These are phyloP conservation scores for Heliothis subflexa DNA, from an alignment of 1,140 invertebrate species.

Conservation along the genomic window DNA sequence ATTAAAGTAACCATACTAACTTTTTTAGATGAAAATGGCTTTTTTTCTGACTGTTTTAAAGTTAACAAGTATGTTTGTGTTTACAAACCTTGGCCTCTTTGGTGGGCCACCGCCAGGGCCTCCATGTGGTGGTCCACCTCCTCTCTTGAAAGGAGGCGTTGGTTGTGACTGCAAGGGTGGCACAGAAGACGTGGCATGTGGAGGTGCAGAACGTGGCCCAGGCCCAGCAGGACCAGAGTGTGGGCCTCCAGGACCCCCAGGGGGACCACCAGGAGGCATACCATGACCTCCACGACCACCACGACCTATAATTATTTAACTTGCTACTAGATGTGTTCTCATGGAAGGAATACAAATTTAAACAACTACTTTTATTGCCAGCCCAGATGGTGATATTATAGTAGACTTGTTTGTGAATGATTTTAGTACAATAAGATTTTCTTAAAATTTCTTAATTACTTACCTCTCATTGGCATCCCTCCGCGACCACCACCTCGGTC, in stretches of 20 bases:
- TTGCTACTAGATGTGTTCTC: not conserved
- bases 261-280: slow-evolving; percentile 47
- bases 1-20: too few relatives aligned
- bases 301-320: slow-evolving; percentile 55
- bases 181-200: slow-evolving; percentile 50
- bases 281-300: slow-evolving; percentile 71
- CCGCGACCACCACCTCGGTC: slow-evolving; percentile 73
- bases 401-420: not conserved
- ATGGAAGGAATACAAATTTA: too few relatives aligned
- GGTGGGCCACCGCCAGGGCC: slow-evolving; percentile 73
- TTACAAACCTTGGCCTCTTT: slow-evolving; percentile 62
- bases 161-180: slow-evolving; percentile 53
- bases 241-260: slow-evolving; percentile 49
- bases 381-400: not conserved
- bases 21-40: too few relatives aligned
- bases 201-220: slow-evolving; percentile 32
- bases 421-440: not conserved
- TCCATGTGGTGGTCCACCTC: slow-evolving; percentile 72
- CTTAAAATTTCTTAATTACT: not conserved
- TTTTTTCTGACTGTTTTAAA: too few relatives aligned
- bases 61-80: not conserved
- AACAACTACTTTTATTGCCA: too few relatives aligned
- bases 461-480: slow-evolving; percentile 81
- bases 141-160: slow-evolving; percentile 68
- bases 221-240: slow-evolving; percentile 46